Conservation (phyloP, 2,113 vertebrate genomes). For the mouse (Mus musculus) region DNA sequence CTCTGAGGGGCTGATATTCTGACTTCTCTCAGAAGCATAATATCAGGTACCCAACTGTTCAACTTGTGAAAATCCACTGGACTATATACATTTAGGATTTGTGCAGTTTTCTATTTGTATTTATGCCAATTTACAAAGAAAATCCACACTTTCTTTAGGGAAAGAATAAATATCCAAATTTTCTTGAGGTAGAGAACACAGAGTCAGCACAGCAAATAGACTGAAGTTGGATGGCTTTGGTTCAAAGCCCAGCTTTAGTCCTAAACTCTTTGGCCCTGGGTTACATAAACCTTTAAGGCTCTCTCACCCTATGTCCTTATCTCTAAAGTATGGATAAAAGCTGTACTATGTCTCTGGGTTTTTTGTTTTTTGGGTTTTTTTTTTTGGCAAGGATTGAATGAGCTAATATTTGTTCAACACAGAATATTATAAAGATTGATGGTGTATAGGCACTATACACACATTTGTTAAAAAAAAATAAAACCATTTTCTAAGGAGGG, state of each 20-base stretch:
- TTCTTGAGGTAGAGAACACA: slow-evolving; percentile 11
- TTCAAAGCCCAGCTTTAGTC: background rate
- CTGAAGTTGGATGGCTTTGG: background rate
- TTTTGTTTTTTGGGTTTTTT: too few species aligned
- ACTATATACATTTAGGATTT: background rate
- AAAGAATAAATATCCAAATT: background rate
- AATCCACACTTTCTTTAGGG: background rate
- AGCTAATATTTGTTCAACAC: background rate
- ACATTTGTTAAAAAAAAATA: slow-evolving; percentile 37
- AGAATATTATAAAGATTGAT: background rate
- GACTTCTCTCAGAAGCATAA: too few species aligned
- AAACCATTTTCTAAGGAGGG: background rate
- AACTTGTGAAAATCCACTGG: background rate
- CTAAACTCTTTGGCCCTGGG: background rate
- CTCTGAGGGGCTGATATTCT: background rate
- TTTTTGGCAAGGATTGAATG: background rate
- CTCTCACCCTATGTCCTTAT: background rate
- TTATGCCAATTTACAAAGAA: slow-evolving; percentile 1
- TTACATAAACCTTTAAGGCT: background rate
- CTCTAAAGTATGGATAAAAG: slow-evolving; percentile 45
- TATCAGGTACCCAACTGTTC: background rate
- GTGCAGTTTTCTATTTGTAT: background rate
- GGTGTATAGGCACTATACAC: background rate
- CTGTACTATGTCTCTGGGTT: background rate
- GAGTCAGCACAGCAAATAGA: background rate